Evolutionary conservation across 2,888 invertebrate genomes (phyloP).

Genomic region (Cryptophagus acutangulus): DNA sequence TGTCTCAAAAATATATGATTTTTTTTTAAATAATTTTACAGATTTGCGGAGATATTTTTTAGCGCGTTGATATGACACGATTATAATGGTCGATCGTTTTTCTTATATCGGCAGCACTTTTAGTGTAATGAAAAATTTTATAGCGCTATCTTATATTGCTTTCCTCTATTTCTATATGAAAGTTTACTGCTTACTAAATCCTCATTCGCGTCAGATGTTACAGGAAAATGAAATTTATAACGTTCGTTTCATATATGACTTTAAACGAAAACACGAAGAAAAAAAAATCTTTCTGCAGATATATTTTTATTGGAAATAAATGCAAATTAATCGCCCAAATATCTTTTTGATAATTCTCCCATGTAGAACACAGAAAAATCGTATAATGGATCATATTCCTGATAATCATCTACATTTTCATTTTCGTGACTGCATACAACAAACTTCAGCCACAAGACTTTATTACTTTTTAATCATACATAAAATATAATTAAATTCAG

Average conservation of each 20-base stretch:
- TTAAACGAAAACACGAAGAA: too few relatives aligned
- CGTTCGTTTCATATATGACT: constrained; percentile 15
- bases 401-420: too few relatives aligned
- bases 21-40: background rate
- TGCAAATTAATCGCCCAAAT: too few relatives aligned
- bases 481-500: too few relatives aligned
- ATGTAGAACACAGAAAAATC: too few relatives aligned
- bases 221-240: constrained; percentile 28
- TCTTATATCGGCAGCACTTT: constrained; percentile 33
- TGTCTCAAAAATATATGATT: constrained; percentile 1
- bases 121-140: constrained; percentile 43
- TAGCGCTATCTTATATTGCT: constrained; percentile 29
- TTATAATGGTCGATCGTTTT: constrained; percentile 38
- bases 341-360: too few relatives aligned
- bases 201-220: constrained; percentile 28
- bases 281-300: too few relatives aligned
- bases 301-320: too few relatives aligned
- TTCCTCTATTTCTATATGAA: constrained; percentile 34
- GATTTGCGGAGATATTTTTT: background rate
- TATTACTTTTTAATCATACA: too few relatives aligned
- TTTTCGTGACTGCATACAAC: too few relatives aligned
- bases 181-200: constrained; percentile 33
- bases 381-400: too few relatives aligned
- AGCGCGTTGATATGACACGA: constrained; percentile 29
- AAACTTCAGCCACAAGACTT: too few relatives aligned